Base-by-base conservation (phyloP, 2,888 invertebrate genomes). In the Automeris io region DNA sequence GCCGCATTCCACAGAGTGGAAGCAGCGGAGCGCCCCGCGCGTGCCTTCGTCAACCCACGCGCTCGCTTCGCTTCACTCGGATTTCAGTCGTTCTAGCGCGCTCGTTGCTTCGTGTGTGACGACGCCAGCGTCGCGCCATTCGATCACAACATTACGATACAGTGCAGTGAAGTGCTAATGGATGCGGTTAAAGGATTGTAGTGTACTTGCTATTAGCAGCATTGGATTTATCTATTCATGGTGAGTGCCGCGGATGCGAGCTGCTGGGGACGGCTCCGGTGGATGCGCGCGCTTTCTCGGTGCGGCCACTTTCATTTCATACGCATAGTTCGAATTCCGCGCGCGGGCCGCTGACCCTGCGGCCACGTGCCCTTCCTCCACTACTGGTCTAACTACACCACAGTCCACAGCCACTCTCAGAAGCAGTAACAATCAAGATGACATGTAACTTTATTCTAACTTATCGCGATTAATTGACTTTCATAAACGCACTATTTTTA, bases 31-130 rank as follows among this genome's bases (percentile, higher is more conserved):
- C 71, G 70, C 70, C 70, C 68, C 68, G 86, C 85, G 83, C 89
- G 91, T 89, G 88, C 88, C 88, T 89, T 85, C 78, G 87, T 63
- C 67, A 91, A 90, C 92, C 90, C 91, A 91, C 90, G 92, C 92
- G 91, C 91, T 90, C 90, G 89, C 68, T 51, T 57, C 60, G 54
- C 64, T 54, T 58, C 70, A 56, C 63, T 73, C n/a, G n/a, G n/a
- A n/a, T n/a, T n/a, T n/a, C 79, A 81, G 80, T 82, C 74, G 77
- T 58, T 66, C 66, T 62, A 66, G 72, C 66, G 79, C 82, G 75
- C 69, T 70, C 74, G 62, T 49, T 52, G 57, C 60, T 61, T 47
- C 54, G 75, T 64, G 72, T 74, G 75, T 62, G 46, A 61, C 57
- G 64, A 53, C 61, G 57, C 47, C 53, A 62, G 39, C 59, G 54